Conservation (phyloP, 2,113 vertebrate species). For the Carlito syrichta region DNA sequence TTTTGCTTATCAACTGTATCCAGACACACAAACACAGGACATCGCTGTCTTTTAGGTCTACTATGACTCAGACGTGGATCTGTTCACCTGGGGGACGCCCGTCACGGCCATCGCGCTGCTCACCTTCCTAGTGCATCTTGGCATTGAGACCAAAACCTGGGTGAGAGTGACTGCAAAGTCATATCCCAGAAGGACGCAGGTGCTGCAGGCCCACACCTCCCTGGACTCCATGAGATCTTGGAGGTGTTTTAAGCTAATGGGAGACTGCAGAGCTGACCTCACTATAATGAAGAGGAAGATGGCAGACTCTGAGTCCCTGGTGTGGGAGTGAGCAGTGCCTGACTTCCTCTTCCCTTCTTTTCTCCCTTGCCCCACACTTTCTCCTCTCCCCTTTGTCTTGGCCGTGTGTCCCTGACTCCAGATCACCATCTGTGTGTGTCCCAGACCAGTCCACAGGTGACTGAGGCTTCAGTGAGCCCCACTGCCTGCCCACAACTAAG, state of each 20-base stretch:
- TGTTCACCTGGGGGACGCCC: slow-evolving; percentile 97
- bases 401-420: too few relatives aligned
- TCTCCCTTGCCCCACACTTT: accelerated
- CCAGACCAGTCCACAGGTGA: background rate
- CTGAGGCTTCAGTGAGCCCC: background rate
- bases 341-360: accelerated
- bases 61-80: slow-evolving; percentile 91
- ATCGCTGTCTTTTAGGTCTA: slow-evolving; percentile 86
- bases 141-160: slow-evolving; percentile 98
- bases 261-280: background rate
- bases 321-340: accelerated
- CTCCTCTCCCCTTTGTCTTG: too few relatives aligned
- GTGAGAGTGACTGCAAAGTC: slow-evolving; percentile 79
- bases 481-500: accelerated
- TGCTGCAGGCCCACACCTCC: too few relatives aligned
- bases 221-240: accelerated
- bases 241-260: background rate
- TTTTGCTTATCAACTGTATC: background rate
- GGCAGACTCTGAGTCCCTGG: accelerated
- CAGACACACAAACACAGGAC: background rate
- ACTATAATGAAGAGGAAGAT: background rate
- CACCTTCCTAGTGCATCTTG: slow-evolving; percentile 95
- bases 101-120: slow-evolving; percentile 92
- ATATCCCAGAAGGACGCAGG: too few relatives aligned
- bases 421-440: background rate